Base-by-base conservation (phyloP, 2,797 vertebrate genomes). In the Decapterus maruadsi region DNA sequence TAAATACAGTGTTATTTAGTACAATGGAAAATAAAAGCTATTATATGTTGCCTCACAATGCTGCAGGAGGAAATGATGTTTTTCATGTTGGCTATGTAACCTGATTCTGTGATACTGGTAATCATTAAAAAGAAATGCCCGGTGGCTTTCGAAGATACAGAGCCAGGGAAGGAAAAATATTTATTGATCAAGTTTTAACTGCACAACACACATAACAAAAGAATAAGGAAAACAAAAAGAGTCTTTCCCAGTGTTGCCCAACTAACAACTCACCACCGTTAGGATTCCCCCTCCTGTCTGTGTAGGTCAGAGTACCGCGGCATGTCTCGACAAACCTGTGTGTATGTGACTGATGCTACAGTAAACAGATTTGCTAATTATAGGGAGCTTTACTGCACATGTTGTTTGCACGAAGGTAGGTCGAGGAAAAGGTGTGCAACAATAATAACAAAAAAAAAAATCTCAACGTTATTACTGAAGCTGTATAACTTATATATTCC, bases 121-220 rank as follows among this genome's bases (percentile, higher is more conserved):
- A 63, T 8, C 8, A 9, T 34, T 34, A 5, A 34, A 34, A 34
- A 34, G 22, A 61, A 26, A 3, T 16, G 58, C 2, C 12, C 65
- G 14, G 8, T 70, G 65, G n/a, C 22, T 5, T 34, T 75, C 6
- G 34, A 20, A 64, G 29, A 6, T 58, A 20, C 31, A 13, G 48
- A 81, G 20, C 7, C 64, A 60, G 45, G 36, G 79, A 75, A 83
- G 51, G 31, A 26, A 58, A 43, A 59, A 59, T 8, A 19, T 89
- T 75, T 75, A 83, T 81, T 85, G 4, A 75, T 60, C 3, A 22
- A 56, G 63, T 50, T 50, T 50, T 4, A 22, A 75, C 60, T 38
- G 9, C n/a, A 78, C 64, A 71, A 69, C 59, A 72, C 1, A 1
- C n/a, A 16, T 19, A 55, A 65, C 19, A 78, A 57, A 82, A 65